A percentile compares a stretch with the other conserved stretches of the same genome.
phyloP scores from a whole-genome alignment of 2,113 vertebrate genomes.

The Austrofundulus limnaeus region DNA sequence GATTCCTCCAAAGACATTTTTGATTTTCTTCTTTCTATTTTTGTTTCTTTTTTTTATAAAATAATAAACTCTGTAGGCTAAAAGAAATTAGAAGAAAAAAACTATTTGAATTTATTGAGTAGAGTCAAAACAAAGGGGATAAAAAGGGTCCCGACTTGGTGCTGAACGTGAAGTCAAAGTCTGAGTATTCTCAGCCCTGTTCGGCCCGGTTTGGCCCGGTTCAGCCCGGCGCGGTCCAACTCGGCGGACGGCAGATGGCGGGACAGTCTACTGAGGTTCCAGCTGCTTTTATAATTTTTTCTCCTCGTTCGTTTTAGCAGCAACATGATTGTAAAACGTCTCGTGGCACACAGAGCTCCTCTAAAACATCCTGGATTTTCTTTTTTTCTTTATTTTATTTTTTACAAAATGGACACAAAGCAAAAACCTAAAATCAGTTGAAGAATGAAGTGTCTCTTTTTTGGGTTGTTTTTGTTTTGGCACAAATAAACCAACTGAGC shows the following conservation, averaged over 20 bases:
- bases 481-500: slow-evolving; percentile 68
- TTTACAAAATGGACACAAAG: slow-evolving; percentile 31
- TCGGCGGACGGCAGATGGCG: slow-evolving; percentile 44
- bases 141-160: slow-evolving; percentile 33
- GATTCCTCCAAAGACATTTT: slow-evolving; percentile 83
- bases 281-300: slow-evolving; percentile 14
- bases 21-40: slow-evolving; percentile 69
- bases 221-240: slow-evolving; percentile 19
- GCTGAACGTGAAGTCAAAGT: slow-evolving; percentile 28
- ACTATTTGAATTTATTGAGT: slow-evolving; percentile 63
- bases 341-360: slow-evolving; percentile 25
- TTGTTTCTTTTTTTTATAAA: slow-evolving; percentile 50
- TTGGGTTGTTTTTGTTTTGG: slow-evolving; percentile 66
- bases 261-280: slow-evolving; percentile 42
- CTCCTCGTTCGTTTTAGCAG: slow-evolving; percentile 56
- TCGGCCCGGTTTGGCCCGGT: slow-evolving; percentile 16
- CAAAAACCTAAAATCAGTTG: slow-evolving; percentile 30
- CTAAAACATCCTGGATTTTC: slow-evolving; percentile 24
- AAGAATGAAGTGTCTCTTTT: slow-evolving; percentile 45
- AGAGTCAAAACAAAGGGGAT: slow-evolving; percentile 11
- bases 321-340: slow-evolving; percentile 72
- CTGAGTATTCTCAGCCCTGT: slow-evolving; percentile 17
- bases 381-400: slow-evolving; percentile 3
- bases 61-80: slow-evolving; percentile 74
- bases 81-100: slow-evolving; percentile 70